These are phyloP conservation scores for Troides helena DNA, from an alignment of 2,888 invertebrate genomes.

Conservation along the genomic window DNA sequence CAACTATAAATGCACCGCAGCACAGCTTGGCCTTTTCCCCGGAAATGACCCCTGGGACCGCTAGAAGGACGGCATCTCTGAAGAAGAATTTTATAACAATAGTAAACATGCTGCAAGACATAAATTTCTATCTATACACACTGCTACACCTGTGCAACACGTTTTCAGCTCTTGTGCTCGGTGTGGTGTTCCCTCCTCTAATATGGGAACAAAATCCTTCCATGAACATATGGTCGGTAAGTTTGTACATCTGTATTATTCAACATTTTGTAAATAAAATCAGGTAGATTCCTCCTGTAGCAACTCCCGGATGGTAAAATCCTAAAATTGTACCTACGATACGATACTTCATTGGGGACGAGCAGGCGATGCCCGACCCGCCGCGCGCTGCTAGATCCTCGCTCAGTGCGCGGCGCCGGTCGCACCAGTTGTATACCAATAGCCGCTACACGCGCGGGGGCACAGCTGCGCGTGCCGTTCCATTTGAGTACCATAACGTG, in stretches of 20 bases:
- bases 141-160: constrained; percentile 76
- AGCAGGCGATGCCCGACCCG: too few relatives aligned
- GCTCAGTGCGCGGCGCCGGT: too few relatives aligned
- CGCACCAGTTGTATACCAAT: too few relatives aligned
- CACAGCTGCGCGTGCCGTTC: too few relatives aligned
- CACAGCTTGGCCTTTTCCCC: constrained; percentile 59
- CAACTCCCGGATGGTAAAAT: too few relatives aligned
- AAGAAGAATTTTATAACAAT: constrained; percentile 72
- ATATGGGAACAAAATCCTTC: constrained; percentile 69
- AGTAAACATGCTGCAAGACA: constrained; percentile 63
- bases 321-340: too few relatives aligned
- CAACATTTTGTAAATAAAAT: too few relatives aligned
- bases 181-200: constrained; percentile 75
- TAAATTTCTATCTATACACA: constrained; percentile 79
- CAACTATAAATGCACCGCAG: constrained; percentile 70
- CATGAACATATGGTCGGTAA: constrained; percentile 70
- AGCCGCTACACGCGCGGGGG: too few relatives aligned
- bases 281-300: too few relatives aligned
- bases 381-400: too few relatives aligned
- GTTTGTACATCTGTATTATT: constrained; percentile 34
- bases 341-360: too few relatives aligned
- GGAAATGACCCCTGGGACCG: constrained; percentile 64
- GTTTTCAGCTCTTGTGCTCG: constrained; percentile 75
- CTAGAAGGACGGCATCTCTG: constrained; percentile 64
- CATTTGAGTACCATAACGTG: too few relatives aligned